Evolutionary conservation across 2,888 invertebrate species (phyloP).

Genomic region (Ceraclea dissimilis): DNA sequence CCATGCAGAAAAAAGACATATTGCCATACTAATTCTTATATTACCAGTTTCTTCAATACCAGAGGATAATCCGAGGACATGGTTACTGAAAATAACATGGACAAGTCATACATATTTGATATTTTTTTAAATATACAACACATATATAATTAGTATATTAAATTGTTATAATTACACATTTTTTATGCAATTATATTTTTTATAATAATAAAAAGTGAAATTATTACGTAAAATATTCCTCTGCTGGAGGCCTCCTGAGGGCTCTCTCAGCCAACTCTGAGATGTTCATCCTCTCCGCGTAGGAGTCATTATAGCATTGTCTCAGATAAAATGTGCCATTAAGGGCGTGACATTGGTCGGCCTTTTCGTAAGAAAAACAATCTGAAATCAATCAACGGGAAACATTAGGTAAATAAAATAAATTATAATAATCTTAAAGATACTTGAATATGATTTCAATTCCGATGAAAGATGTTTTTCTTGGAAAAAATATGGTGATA

Average conservation of each 20-base stretch:
- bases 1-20: conserved; percentile 72
- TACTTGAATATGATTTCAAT: no score
- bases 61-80: conserved; percentile 61
- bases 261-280: conserved; percentile 48
- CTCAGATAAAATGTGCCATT: conserved; percentile 60
- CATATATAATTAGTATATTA: no score
- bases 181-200: no score
- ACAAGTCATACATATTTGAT: no score
- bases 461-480: no score
- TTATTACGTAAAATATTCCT: conserved; percentile 72
- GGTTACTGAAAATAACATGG: conserved; percentile 39
- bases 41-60: conserved; percentile 66
- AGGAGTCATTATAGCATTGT: conserved; percentile 53
- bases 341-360: conserved; percentile 49
- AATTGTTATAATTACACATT: no score
- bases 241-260: conserved; percentile 58
- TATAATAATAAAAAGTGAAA: no score
- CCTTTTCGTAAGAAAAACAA: conserved; percentile 61
- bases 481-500: no score
- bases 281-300: conserved; percentile 48
- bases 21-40: conserved; percentile 60
- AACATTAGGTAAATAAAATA: background rate
- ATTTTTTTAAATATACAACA: no score
- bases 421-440: background rate
- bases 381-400: conserved; percentile 44